These are phyloP conservation scores for Invenusta paracnida DNA, from an alignment of 2,888 invertebrate species.

Conservation along the genomic window DNA sequence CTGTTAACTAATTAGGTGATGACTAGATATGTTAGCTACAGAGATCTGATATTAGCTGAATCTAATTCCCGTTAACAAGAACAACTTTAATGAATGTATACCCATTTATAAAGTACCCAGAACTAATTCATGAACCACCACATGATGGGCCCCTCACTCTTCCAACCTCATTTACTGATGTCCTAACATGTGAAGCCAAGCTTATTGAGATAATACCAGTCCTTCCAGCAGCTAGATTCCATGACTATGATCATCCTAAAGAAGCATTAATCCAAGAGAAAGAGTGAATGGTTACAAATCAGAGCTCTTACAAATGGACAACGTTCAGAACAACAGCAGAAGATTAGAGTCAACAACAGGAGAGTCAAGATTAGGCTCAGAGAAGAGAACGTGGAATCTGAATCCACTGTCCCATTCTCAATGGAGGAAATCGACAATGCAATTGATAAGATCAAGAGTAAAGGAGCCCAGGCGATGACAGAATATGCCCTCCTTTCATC, in stretches of 20 bases:
- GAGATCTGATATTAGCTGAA: too few relatives aligned
- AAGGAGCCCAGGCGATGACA: too few relatives aligned
- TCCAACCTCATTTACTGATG: conserved; percentile 18
- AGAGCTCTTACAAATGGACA: not conserved
- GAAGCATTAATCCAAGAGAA: not conserved
- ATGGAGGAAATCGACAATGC: too few relatives aligned
- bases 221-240: not conserved
- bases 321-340: not conserved
- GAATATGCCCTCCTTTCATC: too few relatives aligned
- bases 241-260: not conserved
- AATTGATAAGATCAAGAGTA: too few relatives aligned
- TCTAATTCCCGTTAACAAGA: too few relatives aligned
- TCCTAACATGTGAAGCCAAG: conserved; percentile 4
- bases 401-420: too few relatives aligned
- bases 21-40: too few relatives aligned
- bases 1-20: not conserved
- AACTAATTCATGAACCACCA: not conserved
- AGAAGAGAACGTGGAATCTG: too few relatives aligned
- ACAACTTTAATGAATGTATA: not conserved
- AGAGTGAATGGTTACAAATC: not conserved
- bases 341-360: too few relatives aligned
- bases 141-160: conserved; percentile 3
- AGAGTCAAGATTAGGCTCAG: too few relatives aligned
- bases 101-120: not conserved
- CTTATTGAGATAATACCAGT: conserved; percentile 14